Base-by-base conservation (phyloP, 1,140 invertebrate species). In the Anadara kagoshimensis region DNA sequence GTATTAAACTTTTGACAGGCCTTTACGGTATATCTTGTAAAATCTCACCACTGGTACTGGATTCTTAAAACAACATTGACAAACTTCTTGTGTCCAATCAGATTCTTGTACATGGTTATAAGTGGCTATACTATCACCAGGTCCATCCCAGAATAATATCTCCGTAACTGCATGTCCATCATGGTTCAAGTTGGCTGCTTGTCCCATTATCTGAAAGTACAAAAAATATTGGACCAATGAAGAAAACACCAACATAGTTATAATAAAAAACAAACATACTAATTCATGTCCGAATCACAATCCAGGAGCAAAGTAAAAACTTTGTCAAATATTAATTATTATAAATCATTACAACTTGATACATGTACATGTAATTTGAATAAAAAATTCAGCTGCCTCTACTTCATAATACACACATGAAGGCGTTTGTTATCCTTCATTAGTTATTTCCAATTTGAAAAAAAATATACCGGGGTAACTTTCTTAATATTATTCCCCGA, bases 101-200 rank as follows among this genome's bases (percentile, higher is more conserved):
- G 56, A 45, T 20, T 71, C 62, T 20, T 57, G 20, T 36, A 66
- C 53, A 56, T 76, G 79, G 62, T 82, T 74, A 45, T 71, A 78
- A 36, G 76, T 62, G 20, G 69, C 58, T 16, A 82, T 70, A 51
- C 62, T 57, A 66, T 63, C 24, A 8, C 47, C 73, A 56, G 73
- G 75, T 18, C 75, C 80, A 20, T 79, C 78, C 78, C 78, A 82
- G 36, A 82, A 71, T 26, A 76, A 43, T 14, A 82, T 70, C 59
- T 63, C 68, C n/a, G 80, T 82, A 47, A 79, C 78, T 18, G 78
- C 75, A 20, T 76, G 59, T 51, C 78, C 80, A 54, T 69, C 54
- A 20, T 69, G 59, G 29, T 36, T 36, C 29, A 36, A 36, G 61
- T 63, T 64, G 22, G 76, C 79, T 49, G 73, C 76, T 45, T 72